These are phyloP conservation scores for Priapulus caudatus DNA, from an alignment of 2,888 invertebrate genomes.

Conservation along the genomic window DNA sequence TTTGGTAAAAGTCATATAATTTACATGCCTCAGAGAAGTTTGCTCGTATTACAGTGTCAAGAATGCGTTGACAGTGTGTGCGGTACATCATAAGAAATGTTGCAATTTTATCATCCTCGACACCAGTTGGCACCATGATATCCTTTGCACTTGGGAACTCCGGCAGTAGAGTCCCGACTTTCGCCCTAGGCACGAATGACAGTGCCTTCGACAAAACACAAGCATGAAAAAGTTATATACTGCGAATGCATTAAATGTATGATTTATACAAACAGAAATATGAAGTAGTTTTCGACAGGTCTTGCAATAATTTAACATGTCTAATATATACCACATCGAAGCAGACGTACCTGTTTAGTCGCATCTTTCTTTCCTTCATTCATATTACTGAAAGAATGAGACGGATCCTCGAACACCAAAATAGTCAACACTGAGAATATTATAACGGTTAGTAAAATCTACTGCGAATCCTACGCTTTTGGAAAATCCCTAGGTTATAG, in stretches of 20 bases:
- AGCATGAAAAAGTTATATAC: not conserved
- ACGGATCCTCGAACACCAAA: no score
- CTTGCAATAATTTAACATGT: no score
- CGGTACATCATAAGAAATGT: slow-evolving; percentile 44
- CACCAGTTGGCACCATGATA: slow-evolving; percentile 34
- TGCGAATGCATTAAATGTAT: slow-evolving; percentile 4
- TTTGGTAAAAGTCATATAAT: no score
- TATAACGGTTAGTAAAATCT: no score
- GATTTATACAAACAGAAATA: no score
- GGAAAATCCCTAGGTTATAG: no score
- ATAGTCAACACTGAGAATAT: no score
- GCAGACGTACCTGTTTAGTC: slow-evolving; percentile 28
- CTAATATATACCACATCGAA: no score
- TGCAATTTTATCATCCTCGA: slow-evolving; percentile 31
- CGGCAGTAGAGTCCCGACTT: slow-evolving; percentile 38
- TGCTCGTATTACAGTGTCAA: slow-evolving; percentile 42
- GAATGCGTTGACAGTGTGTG: slow-evolving; percentile 42
- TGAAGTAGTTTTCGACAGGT: no score
- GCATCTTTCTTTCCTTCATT: slow-evolving; percentile 31
- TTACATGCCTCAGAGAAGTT: slow-evolving; percentile 43
- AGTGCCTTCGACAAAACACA: not conserved
- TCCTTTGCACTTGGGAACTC: slow-evolving; percentile 40
- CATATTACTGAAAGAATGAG: no score
- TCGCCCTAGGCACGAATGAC: slow-evolving; percentile 33
- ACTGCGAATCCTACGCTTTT: no score